These are phyloP conservation scores for Megastigmus dorsalis DNA, from an alignment of 2,888 invertebrate genomes.

Conservation along the genomic window DNA sequence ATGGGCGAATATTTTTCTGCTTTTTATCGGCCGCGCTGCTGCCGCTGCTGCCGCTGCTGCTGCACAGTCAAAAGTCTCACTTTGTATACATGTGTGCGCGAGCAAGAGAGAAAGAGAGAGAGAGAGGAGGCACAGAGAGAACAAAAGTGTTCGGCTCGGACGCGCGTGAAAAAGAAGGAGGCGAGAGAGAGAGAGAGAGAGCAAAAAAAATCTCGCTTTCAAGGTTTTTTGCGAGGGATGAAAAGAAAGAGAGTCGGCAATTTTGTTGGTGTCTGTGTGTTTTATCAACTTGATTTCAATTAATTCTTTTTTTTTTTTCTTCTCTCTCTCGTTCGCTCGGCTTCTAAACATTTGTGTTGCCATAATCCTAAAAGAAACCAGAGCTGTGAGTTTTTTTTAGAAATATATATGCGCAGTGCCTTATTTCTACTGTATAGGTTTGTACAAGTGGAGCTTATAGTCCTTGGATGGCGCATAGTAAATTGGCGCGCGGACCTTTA, in stretches of 20 bases:
- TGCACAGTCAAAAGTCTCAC: no score
- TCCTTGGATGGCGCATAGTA: constrained; percentile 21
- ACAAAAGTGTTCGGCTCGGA: constrained; percentile 16
- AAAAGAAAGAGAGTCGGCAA: constrained; percentile 5
- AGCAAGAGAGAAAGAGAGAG: constrained; percentile 12
- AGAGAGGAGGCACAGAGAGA: constrained; percentile 36
- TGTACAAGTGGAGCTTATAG: constrained; percentile 4
- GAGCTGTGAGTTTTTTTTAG: neutral
- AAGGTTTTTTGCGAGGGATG: constrained; percentile 35
- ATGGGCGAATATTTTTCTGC: constrained; percentile 40
- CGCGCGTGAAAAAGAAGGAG: constrained; percentile 11
- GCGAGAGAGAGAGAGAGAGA: no score
- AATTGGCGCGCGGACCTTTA: no score
- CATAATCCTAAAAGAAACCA: constrained; percentile 38
- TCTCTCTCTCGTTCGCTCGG: no score
- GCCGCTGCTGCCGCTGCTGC: neutral
- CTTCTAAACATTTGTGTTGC: constrained; percentile 22
- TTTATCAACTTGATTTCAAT: constrained; percentile 31
- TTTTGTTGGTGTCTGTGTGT: constrained; percentile 10
- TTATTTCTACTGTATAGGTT: neutral
- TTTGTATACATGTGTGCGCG: no score
- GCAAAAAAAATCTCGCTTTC: constrained; percentile 25
- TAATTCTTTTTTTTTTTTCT: constrained; percentile 39
- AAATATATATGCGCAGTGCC: neutral
- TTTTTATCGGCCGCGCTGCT: constrained; percentile 27